Base-by-base conservation (phyloP, 2,797 vertebrate genomes). In the Thunnus albacares region DNA sequence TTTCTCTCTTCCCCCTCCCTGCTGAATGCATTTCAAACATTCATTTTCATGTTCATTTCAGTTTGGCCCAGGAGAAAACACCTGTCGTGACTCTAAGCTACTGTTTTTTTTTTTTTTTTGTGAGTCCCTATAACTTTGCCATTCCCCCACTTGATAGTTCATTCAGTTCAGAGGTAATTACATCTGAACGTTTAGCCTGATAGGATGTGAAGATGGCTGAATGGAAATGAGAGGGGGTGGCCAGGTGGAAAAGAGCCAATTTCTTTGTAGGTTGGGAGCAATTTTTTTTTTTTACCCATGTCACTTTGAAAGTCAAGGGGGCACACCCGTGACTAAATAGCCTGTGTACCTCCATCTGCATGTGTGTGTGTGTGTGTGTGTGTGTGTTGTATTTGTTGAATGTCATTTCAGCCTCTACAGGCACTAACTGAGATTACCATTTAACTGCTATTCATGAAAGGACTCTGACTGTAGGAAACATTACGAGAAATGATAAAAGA, bases 21-120 rank as follows among this genome's bases (percentile, higher is more conserved):
- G 52, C 79, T 81, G 79, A 91, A 90, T 83, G 88, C 81, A 82
- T 93, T 90, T 93, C 87, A 93, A 90, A 93, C 89, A 90, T 92
- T 93, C 70, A 95, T 94, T 93, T 94, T 85, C 80, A 88, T 94
- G 91, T 91, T 93, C 90, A 93, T 93, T 93, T 92, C 89, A 65
- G 75, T 81, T 80, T 22, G 77, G 69, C 92, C 91, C 90, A 86
- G 81, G 92, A 91, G 92, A 89, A 88, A 94, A 94, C 92, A 92
- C 87, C 90, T 92, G 93, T 82, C 76, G 38, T 80, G 85, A 71
- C 81, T 89, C 77, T 52, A 53, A 85, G 78, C 70, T 61, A 82
- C 71, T 61, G 45, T 71, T 82, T 67, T 80, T 58, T 70, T 66
- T 55, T 57, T 43, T 56, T 8, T 22, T 20, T 28, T 11, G 0